Evolutionary conservation across 2,797 vertebrate species (phyloP).

Genomic region (Muscicapa comitata): DNA sequence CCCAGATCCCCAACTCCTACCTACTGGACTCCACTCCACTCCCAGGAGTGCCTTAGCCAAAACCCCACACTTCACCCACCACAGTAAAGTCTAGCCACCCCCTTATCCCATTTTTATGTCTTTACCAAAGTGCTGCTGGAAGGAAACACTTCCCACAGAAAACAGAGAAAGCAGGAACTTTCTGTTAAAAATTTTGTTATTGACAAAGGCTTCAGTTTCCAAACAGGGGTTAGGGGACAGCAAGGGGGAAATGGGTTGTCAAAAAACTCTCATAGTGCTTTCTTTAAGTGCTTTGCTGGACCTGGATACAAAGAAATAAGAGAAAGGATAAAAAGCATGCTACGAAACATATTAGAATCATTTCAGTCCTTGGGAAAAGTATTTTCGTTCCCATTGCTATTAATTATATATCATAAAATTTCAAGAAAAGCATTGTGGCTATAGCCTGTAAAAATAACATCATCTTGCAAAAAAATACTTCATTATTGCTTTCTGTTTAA

Average conservation of each 20-base stretch:
- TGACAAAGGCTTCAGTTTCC: not conserved
- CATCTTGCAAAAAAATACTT: not conserved
- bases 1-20: not conserved
- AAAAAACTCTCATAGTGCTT: not conserved
- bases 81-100: not conserved
- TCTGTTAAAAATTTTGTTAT: not conserved
- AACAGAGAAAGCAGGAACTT: not conserved
- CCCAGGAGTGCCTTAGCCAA: not conserved
- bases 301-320: not conserved
- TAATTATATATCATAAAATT: not conserved
- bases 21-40: accelerated
- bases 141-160: not conserved
- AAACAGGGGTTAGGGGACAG: not conserved
- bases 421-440: not conserved
- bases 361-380: not conserved
- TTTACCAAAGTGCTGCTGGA: not conserved
- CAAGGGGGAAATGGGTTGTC: not conserved
- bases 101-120: not conserved
- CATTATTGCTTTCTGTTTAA: not conserved
- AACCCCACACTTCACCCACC: not conserved
- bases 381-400: not conserved
- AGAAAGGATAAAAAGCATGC: not conserved
- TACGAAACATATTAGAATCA: not conserved
- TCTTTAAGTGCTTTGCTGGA: constrained; percentile 58
- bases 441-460: not conserved